Percentiles rank a stretch among this genome's conserved stretches.
Evolutionary conservation across 1,140 invertebrate species (phyloP).

Genomic region (Drosophila kepulauana): DNA sequence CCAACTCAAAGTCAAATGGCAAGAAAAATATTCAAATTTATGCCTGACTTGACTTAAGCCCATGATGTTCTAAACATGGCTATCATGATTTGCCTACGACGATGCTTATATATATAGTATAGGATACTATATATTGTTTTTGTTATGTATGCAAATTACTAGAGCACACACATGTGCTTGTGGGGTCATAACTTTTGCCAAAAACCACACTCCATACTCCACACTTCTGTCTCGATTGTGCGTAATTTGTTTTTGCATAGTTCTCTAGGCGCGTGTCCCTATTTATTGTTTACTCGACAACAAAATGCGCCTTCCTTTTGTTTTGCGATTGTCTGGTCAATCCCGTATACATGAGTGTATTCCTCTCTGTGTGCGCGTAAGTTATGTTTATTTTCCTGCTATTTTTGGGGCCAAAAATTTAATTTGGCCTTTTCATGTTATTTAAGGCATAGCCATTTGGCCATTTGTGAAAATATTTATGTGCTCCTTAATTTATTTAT

Average conservation of each 20-base stretch:
- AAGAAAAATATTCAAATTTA: constrained; percentile 76
- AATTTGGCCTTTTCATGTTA: constrained; percentile 52
- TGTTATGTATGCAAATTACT: constrained; percentile 72
- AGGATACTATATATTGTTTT: constrained; percentile 26
- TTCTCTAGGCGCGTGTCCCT: constrained; percentile 62
- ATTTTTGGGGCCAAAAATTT: constrained; percentile 55
- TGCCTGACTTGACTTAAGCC: constrained; percentile 60
- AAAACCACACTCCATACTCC: constrained; percentile 37
- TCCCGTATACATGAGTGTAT: constrained; percentile 8
- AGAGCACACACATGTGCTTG: constrained; percentile 3
- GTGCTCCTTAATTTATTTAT: constrained; percentile 60
- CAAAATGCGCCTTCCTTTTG: constrained; percentile 42
- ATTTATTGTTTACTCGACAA: constrained; percentile 65
- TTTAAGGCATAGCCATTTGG: constrained; percentile 26
- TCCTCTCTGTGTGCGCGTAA: constrained; percentile 11
- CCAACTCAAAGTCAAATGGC: constrained; percentile 66
- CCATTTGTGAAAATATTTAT: constrained; percentile 53
- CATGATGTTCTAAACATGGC: constrained; percentile 9
- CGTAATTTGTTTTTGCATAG: constrained; percentile 74
- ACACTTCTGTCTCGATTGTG: constrained; percentile 13
- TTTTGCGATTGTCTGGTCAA: constrained; percentile 56
- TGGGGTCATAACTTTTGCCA: constrained; percentile 47
- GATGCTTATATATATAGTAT: constrained; percentile 42
- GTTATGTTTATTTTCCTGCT: constrained; percentile 44
- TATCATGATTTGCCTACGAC: constrained; percentile 33